These are phyloP conservation scores for Acleris emargana DNA, from an alignment of 2,888 invertebrate genomes.

Conservation along the genomic window DNA sequence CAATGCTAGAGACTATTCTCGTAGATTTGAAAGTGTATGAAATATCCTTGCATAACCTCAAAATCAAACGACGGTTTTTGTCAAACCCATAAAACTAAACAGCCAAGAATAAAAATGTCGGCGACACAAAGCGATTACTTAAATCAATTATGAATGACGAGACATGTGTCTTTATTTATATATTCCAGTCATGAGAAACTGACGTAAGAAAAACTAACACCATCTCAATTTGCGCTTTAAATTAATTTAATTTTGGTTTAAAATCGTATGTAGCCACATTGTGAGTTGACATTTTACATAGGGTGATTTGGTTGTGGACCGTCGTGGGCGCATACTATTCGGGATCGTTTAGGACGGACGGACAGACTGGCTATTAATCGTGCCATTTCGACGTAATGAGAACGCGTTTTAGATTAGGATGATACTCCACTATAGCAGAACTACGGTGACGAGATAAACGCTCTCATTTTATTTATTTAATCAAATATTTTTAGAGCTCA, in stretches of 20 bases:
- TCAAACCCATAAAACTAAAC: neutral
- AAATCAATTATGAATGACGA: slow-evolving; percentile 37
- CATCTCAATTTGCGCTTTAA: neutral
- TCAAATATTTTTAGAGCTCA: too few species aligned
- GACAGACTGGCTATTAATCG: slow-evolving; percentile 38
- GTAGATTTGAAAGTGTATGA: too few species aligned
- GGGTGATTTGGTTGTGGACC: slow-evolving; percentile 1
- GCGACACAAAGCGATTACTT: slow-evolving; percentile 30
- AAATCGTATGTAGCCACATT: neutral
- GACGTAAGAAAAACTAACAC: neutral
- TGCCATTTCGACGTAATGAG: slow-evolving; percentile 41
- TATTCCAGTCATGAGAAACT: neutral
- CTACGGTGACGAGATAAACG: too few species aligned
- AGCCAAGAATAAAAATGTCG: slow-evolving; percentile 16
- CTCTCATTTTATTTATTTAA: too few species aligned
- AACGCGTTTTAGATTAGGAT: slow-evolving; percentile 24
- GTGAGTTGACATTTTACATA: neutral
- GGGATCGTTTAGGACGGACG: slow-evolving; percentile 36
- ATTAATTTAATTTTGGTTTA: neutral
- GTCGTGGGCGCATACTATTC: slow-evolving; percentile 21
- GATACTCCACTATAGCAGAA: slow-evolving; percentile 7
- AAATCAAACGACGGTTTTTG: neutral
- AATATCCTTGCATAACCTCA: too few species aligned
- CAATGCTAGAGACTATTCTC: too few species aligned
- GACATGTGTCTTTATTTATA: slow-evolving; percentile 36